These are phyloP conservation scores for Grammomys dolichurus DNA, from an alignment of 2,113 vertebrate genomes.

Conservation along the genomic window DNA sequence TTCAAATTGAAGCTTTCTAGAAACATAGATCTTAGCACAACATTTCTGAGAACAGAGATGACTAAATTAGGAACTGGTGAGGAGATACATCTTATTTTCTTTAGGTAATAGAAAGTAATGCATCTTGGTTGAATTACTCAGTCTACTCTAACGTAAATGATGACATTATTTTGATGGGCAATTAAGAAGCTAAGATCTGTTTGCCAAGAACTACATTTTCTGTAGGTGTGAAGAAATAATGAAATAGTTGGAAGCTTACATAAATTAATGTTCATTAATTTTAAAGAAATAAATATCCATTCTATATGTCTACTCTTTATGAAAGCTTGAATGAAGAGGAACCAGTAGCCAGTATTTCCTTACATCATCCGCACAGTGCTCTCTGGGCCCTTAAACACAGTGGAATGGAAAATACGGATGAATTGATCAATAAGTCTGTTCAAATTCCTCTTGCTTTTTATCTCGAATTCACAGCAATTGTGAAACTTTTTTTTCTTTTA, in stretches of 20 bases:
- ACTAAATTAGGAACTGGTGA: background rate
- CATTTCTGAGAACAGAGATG: background rate
- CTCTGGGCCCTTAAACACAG: background rate
- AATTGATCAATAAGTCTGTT: background rate
- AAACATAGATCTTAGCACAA: background rate
- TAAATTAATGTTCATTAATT: background rate
- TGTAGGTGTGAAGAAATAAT: background rate
- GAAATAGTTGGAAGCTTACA: conserved; percentile 1
- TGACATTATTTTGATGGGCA: background rate
- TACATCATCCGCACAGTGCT: background rate
- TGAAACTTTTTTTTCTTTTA: background rate
- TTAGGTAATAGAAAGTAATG: background rate
- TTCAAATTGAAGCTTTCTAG: conserved; percentile 23
- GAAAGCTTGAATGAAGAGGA: background rate
- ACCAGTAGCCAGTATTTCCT: background rate
- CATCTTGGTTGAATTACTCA: conserved; percentile 16
- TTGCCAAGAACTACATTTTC: conserved; percentile 38
- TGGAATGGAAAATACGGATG: background rate
- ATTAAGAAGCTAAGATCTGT: background rate
- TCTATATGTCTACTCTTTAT: background rate
- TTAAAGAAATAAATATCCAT: conserved; percentile 46
- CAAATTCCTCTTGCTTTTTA: background rate
- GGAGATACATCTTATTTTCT: background rate
- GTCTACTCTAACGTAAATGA: background rate
- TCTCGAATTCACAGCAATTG: conserved; percentile 12